phyloP scores from a whole-genome alignment of 2,888 invertebrate species.

The Keiferia lycopersicella region DNA sequence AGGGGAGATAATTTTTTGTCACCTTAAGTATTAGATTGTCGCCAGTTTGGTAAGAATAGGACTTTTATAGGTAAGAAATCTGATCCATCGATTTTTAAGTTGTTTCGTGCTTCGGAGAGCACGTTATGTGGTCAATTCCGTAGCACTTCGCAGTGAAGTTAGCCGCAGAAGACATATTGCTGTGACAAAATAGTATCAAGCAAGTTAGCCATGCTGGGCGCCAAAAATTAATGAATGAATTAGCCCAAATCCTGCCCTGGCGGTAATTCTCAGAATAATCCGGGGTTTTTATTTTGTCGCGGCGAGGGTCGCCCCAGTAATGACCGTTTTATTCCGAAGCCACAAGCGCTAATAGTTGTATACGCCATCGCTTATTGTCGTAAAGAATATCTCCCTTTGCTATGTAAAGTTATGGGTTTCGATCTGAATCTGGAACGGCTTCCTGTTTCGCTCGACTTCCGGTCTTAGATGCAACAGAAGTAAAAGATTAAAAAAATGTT shows the following conservation, averaged over 20 bases:
- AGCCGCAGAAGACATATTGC: no score
- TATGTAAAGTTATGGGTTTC: conserved; percentile 3
- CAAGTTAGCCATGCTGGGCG: no score
- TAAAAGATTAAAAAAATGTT: no score
- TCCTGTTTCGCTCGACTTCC: not conserved
- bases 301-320: conserved; percentile 19
- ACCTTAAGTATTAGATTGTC: no score
- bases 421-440: not conserved
- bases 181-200: no score
- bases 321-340: conserved; percentile 23
- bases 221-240: no score
- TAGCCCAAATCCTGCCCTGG: conserved; percentile 6
- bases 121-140: no score
- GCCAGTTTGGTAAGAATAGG: no score
- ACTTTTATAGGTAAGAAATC: no score
- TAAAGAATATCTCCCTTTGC: not conserved
- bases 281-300: conserved; percentile 26
- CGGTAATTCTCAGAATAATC: conserved; percentile 21
- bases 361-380: conserved; percentile 13
- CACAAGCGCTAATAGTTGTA: conserved; percentile 24
- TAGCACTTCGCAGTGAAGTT: no score
- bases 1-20: not conserved
- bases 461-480: not conserved
- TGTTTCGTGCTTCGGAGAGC: no score
- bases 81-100: no score